Evolutionary conservation across 2,113 vertebrate species (phyloP), one percentile per base, ranked within the genome.

Genomic region (Parus major): DNA sequence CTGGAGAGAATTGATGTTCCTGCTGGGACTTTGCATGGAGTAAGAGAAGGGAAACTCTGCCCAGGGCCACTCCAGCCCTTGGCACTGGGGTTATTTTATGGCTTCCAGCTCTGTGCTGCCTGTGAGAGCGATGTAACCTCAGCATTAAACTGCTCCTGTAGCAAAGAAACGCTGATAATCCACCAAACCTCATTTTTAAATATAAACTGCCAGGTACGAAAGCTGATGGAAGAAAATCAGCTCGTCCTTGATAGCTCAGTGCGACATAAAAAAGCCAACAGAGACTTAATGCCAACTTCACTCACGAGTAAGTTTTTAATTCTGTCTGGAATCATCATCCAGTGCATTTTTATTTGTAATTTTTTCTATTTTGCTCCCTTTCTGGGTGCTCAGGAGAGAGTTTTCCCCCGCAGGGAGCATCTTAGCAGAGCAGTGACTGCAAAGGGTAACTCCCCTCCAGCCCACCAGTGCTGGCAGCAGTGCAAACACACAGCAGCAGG

Each of bases 61-160:
- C 61, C 44, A 78, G 47, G 27, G 88, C 14, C 20, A 4, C 66
- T 13, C 52, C 61, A 86, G 60, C 66, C 61, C 39, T 27, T 16
- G 71, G 44, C 81, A 42, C 25, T 6, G n/a, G 19, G 46, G 16
- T 19, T 11, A 20, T 20, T 73, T 53, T 4, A 7, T 8, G 21
- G 49, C 83, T 70, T 14, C 33, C 63, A 85, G n/a, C 35, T 23
- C 47, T 6, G 47, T 18, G 4, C 28, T n/a, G 64, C 14, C 63
- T 11, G 0, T 2, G 46, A 59, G 3, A 61, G 28, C 2, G 1
- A 17, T 0, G 2, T 0, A 71, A 25, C 8, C 49, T 50, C 63
- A 60, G 44, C 46, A 10, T 4, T 14, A 3, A 59, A 11, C 36
- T 33, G 15, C 21, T 55, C 18, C 61, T 14, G 3, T 2, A 4